Base-by-base conservation (phyloP, 2,113 vertebrate species). In the Pelecanoides urinatrix region DNA sequence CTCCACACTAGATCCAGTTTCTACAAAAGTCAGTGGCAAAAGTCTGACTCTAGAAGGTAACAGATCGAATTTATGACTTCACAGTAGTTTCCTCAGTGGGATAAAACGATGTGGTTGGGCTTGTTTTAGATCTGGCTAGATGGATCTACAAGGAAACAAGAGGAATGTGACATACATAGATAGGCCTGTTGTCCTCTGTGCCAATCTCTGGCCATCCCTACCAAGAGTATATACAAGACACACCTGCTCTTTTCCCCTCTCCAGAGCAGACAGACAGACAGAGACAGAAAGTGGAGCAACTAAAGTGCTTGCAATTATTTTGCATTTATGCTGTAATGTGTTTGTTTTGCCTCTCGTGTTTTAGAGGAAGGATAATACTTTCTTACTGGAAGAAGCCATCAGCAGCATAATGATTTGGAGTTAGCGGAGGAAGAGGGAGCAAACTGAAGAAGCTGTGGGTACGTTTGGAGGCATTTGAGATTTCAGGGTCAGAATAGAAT, bases 121-220 rank as follows among this genome's bases (percentile, higher is more conserved):
- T 85, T 30, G 8, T 13, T 91, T 89, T 27, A 59, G 13, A 29
- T 16, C 32, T 52, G 47, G 10, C 23, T 80, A 25, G 18, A 12
- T 44, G 77, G 38, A 42, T 65, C 49, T 66, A 23, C 13, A 52
- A 49, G 40, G 19, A 7, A 62, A 80, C 77, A 49, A 82, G 26
- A 62, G 20, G 29, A 73, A 32, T 18, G 16, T n/a, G 36, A 16
- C 27, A 42, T 9, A 42, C 6, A 19, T 12, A 62, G 29, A 29
- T 58, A 30, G 0, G 7, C 2, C 6, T 40, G 13, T n/a, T 79
- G 7, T 36, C 32, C 40, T 92, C 34, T 76, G 13, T 32, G 42
- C 7, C 0, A 0, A 8, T 42, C 38, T 53, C 67, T 50, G 9
- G 0, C 42, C 11, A 0, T 50, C 8, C 4, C 45, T 58, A 25